Evolutionary conservation across 2,113 vertebrate genomes (phyloP).

Genomic region (Zosterops hypoxanthus): DNA sequence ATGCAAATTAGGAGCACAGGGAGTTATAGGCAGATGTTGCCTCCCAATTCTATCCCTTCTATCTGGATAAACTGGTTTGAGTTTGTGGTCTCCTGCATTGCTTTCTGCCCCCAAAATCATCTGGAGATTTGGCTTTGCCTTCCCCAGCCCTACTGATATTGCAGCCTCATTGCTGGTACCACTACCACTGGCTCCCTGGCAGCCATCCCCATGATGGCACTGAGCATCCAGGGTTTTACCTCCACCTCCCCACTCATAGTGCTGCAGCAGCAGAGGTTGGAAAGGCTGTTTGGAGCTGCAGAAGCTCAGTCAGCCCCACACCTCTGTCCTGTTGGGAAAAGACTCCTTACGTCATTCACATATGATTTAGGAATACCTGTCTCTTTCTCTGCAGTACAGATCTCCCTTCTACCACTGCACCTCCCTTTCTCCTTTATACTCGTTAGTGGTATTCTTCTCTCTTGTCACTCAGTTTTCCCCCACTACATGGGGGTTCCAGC

Average conservation of each 20-base stretch:
- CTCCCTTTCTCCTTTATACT: not conserved
- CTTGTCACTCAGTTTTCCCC: not conserved
- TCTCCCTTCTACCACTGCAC: not conserved
- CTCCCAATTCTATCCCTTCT: not conserved
- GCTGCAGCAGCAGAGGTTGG: not conserved
- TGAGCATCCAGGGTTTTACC: not conserved
- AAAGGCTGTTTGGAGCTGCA: not conserved
- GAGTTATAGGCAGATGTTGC: not conserved
- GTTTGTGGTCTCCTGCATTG: not conserved
- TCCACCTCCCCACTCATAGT: accelerated
- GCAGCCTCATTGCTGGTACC: not conserved
- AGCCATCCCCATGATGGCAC: accelerated
- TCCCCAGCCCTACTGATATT: not conserved
- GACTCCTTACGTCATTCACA: accelerated
- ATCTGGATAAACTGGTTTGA: not conserved
- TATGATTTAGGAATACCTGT: not conserved
- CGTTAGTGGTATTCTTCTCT: not conserved
- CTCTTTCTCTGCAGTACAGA: not conserved
- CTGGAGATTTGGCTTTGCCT: not conserved
- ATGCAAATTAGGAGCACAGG: not conserved
- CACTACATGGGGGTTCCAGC: too few relatives aligned
- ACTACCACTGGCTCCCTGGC: not conserved
- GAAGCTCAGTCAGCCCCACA: not conserved
- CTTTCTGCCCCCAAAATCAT: not conserved
- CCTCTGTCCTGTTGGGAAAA: not conserved